A percentile compares a stretch with the other conserved stretches of the same genome.
Conservation (phyloP, 2,113 vertebrate species). For the Himantopus leucocephalus region DNA sequence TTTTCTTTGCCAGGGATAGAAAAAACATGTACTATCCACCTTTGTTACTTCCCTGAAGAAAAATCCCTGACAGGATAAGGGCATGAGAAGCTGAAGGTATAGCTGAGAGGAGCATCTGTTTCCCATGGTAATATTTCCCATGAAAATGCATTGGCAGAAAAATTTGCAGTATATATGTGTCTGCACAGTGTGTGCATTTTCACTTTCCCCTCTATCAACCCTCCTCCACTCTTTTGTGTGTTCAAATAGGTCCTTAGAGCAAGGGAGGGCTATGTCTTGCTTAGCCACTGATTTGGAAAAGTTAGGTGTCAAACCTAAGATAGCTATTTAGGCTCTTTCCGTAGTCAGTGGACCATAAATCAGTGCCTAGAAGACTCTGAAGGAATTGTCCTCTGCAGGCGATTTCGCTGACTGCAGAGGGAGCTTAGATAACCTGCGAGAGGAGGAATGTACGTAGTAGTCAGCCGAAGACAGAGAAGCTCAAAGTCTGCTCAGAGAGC, state of each 20-base stretch:
- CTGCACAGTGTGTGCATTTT: not conserved
- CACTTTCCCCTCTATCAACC: not conserved
- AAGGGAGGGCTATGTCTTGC: not conserved
- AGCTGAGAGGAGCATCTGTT: not conserved
- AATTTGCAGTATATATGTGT: not conserved
- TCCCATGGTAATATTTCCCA: not conserved
- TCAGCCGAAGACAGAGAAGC: not conserved
- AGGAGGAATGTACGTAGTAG: not conserved
- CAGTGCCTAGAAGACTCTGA: not conserved
- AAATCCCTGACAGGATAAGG: not conserved
- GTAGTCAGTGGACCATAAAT: not conserved
- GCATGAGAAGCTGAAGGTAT: not conserved
- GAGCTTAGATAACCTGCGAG: not conserved
- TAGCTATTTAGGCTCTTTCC: not conserved
- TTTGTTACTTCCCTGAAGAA: not conserved
- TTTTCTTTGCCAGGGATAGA: not conserved
- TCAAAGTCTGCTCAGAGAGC: not conserved
- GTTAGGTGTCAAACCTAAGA: not conserved
- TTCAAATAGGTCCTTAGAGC: not conserved
- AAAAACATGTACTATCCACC: not conserved
- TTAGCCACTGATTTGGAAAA: not conserved
- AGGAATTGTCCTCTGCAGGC: not conserved
- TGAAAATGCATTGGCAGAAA: not conserved
- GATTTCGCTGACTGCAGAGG: not conserved
- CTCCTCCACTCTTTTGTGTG: not conserved